A percentile compares a stretch with the other conserved stretches of the same genome.
phyloP scores from a whole-genome alignment of 2,888 invertebrate species.

The Epiblema foenella region DNA sequence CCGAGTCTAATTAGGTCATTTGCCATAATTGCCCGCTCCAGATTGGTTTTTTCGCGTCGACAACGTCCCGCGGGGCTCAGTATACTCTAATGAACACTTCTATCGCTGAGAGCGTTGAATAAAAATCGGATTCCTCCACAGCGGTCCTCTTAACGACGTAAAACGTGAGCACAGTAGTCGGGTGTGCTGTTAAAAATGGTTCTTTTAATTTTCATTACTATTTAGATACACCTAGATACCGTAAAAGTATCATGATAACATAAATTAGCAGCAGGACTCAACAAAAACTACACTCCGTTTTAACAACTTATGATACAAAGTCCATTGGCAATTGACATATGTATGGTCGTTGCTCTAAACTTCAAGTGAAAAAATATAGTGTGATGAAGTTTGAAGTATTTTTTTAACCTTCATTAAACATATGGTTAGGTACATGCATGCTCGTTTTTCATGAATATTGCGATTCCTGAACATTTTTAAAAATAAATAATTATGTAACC shows the following conservation, averaged over 20 bases:
- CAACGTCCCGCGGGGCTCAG: slow-evolving; percentile 69
- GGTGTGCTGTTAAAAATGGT: slow-evolving; percentile 33
- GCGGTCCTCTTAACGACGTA: slow-evolving; percentile 40
- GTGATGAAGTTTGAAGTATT: too few species aligned
- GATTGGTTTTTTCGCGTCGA: slow-evolving; percentile 82
- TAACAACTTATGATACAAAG: neutral
- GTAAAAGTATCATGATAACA: neutral
- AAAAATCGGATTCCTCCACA: slow-evolving; percentile 51
- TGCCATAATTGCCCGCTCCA: slow-evolving; percentile 79
- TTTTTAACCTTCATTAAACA: too few species aligned
- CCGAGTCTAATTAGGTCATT: slow-evolving; percentile 76
- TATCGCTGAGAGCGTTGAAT: slow-evolving; percentile 54
- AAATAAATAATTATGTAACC: too few species aligned
- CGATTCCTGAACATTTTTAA: too few species aligned
- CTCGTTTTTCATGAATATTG: too few species aligned
- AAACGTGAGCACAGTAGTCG: slow-evolving; percentile 22
- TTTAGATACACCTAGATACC: neutral
- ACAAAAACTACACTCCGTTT: neutral
- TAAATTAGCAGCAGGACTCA: neutral
- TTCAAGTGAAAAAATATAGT: too few species aligned
- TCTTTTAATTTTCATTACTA: slow-evolving; percentile 17
- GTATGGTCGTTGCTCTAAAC: too few species aligned
- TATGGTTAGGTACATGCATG: too few species aligned
- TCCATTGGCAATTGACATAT: too few species aligned
- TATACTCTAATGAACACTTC: slow-evolving; percentile 77